phyloP scores from a whole-genome alignment of 2,797 vertebrate species.

The Mionectes olivaceus region DNA sequence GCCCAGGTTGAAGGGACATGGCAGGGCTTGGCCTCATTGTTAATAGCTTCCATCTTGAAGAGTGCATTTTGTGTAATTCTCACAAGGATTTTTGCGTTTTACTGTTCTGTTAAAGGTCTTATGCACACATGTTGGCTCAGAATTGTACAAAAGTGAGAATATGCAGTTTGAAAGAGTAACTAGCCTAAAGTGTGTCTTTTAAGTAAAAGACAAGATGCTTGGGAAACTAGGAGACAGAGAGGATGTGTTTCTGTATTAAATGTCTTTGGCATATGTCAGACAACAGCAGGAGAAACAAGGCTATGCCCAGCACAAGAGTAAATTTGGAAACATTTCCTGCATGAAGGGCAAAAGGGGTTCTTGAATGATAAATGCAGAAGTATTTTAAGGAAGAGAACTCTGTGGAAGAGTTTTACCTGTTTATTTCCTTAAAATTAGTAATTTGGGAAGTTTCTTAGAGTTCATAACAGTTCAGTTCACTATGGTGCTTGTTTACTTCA shows the following conservation, averaged over 20 bases:
- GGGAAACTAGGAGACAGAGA: neutral
- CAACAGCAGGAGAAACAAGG: neutral
- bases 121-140: accelerated
- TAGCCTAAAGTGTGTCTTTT: neutral
- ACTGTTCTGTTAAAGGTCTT: neutral
- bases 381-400: neutral
- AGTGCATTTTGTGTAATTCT: neutral
- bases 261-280: neutral
- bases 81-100: neutral
- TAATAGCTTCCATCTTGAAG: neutral
- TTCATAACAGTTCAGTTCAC: neutral
- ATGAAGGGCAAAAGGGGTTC: accelerated
- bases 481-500: neutral
- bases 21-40: neutral
- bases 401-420: neutral
- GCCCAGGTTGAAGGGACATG: neutral
- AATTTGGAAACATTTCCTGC: neutral
- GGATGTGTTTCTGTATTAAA: neutral
- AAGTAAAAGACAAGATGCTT: neutral
- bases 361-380: neutral
- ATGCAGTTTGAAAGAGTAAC: neutral
- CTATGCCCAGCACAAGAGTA: neutral
- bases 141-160: neutral
- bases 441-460: neutral
- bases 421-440: neutral